These are phyloP conservation scores for Monodelphis domestica DNA, from an alignment of 2,797 vertebrate species.

Conservation along the genomic window DNA sequence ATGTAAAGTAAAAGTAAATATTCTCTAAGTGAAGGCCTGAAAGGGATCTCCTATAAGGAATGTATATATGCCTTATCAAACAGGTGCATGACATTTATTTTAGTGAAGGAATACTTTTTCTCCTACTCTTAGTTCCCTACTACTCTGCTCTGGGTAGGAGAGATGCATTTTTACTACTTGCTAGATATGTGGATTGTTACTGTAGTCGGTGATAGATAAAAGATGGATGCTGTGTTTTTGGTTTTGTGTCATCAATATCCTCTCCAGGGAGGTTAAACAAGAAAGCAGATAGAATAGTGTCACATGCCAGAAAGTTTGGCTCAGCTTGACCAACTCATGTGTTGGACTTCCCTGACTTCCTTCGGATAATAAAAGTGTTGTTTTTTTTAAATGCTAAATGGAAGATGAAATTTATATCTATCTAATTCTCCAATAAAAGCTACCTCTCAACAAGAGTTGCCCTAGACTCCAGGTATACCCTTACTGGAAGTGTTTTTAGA, in stretches of 20 bases:
- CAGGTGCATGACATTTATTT: not conserved
- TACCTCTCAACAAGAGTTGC: not conserved
- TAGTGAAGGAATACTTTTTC: not conserved
- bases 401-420: not conserved
- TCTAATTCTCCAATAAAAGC: not conserved
- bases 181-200: not conserved
- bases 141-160: not conserved
- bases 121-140: not conserved
- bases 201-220: not conserved
- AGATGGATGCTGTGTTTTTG: slow-evolving; percentile 4
- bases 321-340: not conserved
- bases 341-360: not conserved
- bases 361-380: not conserved
- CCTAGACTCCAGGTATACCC: not conserved
- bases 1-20: not conserved
- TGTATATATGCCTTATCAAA: not conserved
- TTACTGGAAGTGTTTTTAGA: not conserved
- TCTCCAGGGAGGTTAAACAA: slow-evolving; percentile 17
- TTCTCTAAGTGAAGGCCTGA: not conserved
- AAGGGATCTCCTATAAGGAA: not conserved
- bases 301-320: slow-evolving; percentile 1
- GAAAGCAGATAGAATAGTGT: not conserved
- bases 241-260: slow-evolving; percentile 3
- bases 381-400: accelerated
- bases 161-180: not conserved